phyloP scores from a whole-genome alignment of 2,888 invertebrate genomes.

The Graphium colonna region DNA sequence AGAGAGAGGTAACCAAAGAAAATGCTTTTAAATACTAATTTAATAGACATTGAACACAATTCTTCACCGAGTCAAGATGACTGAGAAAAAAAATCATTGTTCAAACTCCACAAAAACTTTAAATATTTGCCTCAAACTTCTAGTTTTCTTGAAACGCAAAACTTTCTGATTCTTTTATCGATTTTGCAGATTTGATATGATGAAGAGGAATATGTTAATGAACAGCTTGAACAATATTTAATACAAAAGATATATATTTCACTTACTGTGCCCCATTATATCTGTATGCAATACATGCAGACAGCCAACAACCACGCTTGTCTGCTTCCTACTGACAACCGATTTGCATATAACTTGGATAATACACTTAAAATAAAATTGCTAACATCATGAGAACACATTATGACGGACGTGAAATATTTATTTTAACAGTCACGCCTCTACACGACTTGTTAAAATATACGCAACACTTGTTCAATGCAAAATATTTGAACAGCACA shows the following conservation, averaged over 20 bases:
- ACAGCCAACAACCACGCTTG: slow-evolving; percentile 1
- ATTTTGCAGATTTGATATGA: no score
- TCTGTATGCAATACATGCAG: neutral
- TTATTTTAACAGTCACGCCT: slow-evolving; percentile 18
- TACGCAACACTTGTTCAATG: slow-evolving; percentile 2
- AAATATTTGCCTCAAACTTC: no score
- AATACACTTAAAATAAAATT: slow-evolving; percentile 7
- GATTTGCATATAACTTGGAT: slow-evolving; percentile 1
- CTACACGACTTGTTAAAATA: neutral
- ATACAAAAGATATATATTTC: neutral
- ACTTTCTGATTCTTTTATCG: no score
- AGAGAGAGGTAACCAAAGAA: no score
- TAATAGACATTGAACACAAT: no score
- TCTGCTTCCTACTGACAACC: neutral
- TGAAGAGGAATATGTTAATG: no score
- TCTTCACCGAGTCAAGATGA: no score
- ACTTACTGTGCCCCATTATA: slow-evolving; percentile 18
- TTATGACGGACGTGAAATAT: slow-evolving; percentile 13
- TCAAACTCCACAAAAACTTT: no score
- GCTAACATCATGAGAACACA: slow-evolving; percentile 8
- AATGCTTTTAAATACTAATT: no score
- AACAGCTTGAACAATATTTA: no score
- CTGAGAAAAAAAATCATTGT: no score
- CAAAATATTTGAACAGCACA: slow-evolving; percentile 7
- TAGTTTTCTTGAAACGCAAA: no score